Evolutionary conservation across 2,888 invertebrate genomes (phyloP).

Genomic region (Iphiclides podalirius): DNA sequence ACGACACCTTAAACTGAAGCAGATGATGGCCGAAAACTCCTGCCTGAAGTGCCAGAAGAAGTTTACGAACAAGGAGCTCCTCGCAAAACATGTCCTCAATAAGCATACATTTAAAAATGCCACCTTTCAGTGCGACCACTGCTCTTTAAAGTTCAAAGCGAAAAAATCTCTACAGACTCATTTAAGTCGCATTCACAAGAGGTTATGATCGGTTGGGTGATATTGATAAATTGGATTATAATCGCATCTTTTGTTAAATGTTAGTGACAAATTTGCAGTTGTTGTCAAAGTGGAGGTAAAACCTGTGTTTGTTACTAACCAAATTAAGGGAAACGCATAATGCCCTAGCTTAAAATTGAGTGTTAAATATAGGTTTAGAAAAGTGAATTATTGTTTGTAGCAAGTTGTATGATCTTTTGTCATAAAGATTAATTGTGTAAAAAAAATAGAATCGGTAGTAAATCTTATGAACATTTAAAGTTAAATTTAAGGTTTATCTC

Average conservation of each 20-base stretch:
- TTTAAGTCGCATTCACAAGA: conserved; percentile 60
- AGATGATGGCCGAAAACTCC: conserved; percentile 57
- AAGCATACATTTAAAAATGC: conserved; percentile 65
- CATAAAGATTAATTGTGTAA: too few relatives aligned
- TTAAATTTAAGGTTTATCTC: too few relatives aligned
- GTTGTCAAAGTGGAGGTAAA: neutral
- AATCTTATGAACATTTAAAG: too few relatives aligned
- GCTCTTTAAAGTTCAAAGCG: conserved; percentile 64
- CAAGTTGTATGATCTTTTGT: too few relatives aligned
- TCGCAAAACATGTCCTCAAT: conserved; percentile 58
- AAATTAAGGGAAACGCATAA: too few relatives aligned
- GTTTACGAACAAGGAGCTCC: conserved; percentile 54
- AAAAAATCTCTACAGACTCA: conserved; percentile 58
- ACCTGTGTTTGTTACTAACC: too few relatives aligned
- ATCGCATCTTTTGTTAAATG: conserved; percentile 8
- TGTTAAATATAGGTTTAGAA: too few relatives aligned
- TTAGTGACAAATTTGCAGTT: conserved; percentile 1
- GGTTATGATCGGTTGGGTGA: conserved; percentile 51
- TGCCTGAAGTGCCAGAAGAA: conserved; percentile 69
- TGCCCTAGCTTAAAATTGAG: too few relatives aligned
- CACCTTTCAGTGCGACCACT: conserved; percentile 61
- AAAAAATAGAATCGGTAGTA: too few relatives aligned
- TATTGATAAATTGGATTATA: conserved; percentile 8
- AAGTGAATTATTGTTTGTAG: too few relatives aligned
- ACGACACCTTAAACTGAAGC: conserved; percentile 64